Conservation (phyloP, 2,113 vertebrate genomes). For the Hypomesus transpacificus region DNA sequence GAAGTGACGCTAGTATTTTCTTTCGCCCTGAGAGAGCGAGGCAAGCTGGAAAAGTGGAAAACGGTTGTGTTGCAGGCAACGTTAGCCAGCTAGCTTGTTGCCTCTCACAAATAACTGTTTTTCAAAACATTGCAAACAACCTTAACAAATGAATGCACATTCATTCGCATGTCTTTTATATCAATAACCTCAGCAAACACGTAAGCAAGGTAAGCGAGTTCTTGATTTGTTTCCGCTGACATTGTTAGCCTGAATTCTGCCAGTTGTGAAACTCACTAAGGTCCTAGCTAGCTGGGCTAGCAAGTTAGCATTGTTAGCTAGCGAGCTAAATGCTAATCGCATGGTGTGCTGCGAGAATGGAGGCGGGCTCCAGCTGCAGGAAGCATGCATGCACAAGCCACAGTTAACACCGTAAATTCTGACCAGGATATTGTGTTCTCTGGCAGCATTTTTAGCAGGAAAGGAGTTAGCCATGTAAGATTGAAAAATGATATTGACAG, state of each 20-base stretch:
- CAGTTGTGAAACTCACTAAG: slow-evolving; percentile 2
- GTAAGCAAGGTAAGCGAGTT: neutral
- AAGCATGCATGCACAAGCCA: neutral
- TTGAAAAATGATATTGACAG: neutral
- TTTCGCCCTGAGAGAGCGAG: slow-evolving; percentile 10
- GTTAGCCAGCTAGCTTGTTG: slow-evolving; percentile 15
- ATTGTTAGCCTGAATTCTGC: neutral
- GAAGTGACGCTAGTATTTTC: slow-evolving; percentile 32
- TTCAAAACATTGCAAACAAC: too few relatives aligned
- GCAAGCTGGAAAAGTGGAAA: slow-evolving; percentile 14
- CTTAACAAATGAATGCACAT: too few relatives aligned
- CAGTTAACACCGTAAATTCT: neutral
- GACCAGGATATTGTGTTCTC: neutral
- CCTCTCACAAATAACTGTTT: neutral
- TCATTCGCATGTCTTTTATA: too few relatives aligned
- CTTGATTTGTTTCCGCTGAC: neutral
- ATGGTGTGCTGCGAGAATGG: neutral
- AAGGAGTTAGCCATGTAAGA: neutral
- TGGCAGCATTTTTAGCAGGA: neutral
- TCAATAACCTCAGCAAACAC: neutral
- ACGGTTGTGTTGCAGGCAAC: neutral
- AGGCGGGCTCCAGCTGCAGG: too few relatives aligned
- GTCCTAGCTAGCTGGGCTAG: slow-evolving; percentile 11
- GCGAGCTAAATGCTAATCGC: neutral
- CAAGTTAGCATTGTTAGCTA: slow-evolving; percentile 14